Base-by-base conservation (phyloP, 2,113 vertebrate genomes). In the Phyllostomus discolor region DNA sequence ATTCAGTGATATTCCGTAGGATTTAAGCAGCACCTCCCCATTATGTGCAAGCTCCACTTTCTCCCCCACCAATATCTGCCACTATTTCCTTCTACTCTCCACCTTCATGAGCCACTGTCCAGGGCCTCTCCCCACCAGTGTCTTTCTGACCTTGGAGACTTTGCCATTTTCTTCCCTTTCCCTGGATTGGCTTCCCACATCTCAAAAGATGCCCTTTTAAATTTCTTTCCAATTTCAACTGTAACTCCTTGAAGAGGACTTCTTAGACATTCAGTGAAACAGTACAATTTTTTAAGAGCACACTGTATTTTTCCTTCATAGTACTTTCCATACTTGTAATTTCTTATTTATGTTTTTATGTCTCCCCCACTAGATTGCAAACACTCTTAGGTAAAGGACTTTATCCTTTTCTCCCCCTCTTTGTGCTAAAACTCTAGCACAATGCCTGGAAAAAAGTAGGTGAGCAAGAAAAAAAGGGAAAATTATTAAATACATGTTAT, bases 71-170 rank as follows among this genome's bases (percentile, higher is more conserved):
- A 20, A 5, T 33, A 20, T 17, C 26, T 66, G 48, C 52, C 69
- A 24, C 28, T 1, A 5, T 48, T 31, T 24, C 26, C 31, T 72
- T 16, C 24, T 41, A 17, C 26, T 10, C 22, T 35, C 15, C 20
- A 20, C 8, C 7, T 24, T 33, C 9, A 12, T 9, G 2, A 22
- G 59, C 22, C 4, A n/a, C 17, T 17, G 4, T 17, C 20, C 1
- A 43, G 52, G 4, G 43, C 8, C 17, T 72, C 67, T 10, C 12
- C 89, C 20, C 6, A 38, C 14, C 15, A 4, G 26, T 19, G 41
- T 28, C 31, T 48, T 84, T 67, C 82, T 24, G 28, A 67, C 24
- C 31, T n/a, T n/a, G 46, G 43, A 1, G 31, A 11, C 62, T 50
- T 43, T 20, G 35, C 15, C 24, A 43, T 62, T 15, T 62, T 10